Evolutionary conservation across 2,888 invertebrate species (phyloP).

Genomic region (Leptarthrus brevirostris): DNA sequence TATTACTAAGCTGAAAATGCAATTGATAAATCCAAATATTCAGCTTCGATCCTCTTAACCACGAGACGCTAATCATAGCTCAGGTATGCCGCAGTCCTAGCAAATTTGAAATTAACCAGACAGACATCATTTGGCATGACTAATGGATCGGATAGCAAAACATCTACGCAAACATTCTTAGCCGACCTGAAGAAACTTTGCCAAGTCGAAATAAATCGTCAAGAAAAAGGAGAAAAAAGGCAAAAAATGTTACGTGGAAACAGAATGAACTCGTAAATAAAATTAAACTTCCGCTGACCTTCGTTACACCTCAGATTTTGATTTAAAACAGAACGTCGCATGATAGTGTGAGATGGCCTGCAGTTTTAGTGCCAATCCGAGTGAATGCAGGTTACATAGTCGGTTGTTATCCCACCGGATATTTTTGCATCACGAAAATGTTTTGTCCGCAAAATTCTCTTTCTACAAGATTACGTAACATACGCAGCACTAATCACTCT

Average conservation of each 20-base stretch:
- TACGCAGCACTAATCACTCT: background rate
- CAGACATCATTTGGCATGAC: background rate
- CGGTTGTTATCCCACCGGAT: conserved; percentile 7
- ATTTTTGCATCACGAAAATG: conserved; percentile 26
- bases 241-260: conserved; percentile 37
- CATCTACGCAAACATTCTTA: background rate
- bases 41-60: too few species aligned
- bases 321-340: background rate
- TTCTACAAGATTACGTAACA: background rate
- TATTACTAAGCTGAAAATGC: too few species aligned
- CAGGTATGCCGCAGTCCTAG: background rate
- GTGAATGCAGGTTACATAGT: background rate
- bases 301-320: conserved; percentile 14
- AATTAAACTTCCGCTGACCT: conserved; percentile 44
- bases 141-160: background rate
- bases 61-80: background rate
- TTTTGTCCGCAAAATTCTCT: background rate
- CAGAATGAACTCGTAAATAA: conserved; percentile 26
- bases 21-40: too few species aligned
- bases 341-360: background rate
- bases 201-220: conserved; percentile 16
- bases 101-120: background rate
- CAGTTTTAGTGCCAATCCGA: background rate
- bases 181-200: conserved; percentile 5
- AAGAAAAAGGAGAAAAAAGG: conserved; percentile 13